Percentiles rank a stretch among this genome's conserved stretches.
These are phyloP conservation scores for Andrena bicolor DNA, from an alignment of 2,888 invertebrate species.

Conservation along the genomic window DNA sequence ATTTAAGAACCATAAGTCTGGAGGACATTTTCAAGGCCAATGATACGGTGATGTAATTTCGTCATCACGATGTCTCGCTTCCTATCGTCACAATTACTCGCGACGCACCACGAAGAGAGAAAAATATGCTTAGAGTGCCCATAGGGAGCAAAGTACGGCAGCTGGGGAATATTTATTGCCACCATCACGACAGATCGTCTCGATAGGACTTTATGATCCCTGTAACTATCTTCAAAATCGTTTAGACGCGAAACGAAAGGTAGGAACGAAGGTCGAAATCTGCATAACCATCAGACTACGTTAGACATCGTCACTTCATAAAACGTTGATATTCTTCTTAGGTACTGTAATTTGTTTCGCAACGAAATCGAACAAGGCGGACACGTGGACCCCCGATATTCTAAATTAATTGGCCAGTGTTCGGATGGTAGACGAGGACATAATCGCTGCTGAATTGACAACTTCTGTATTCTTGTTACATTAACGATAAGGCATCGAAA, in stretches of 20 bases:
- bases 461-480: conserved; percentile 31
- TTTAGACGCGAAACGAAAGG: conserved; percentile 24
- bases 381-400: conserved; percentile 35
- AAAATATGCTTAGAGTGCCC: neutral
- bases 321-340: conserved; percentile 30
- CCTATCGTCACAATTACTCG: conserved; percentile 19
- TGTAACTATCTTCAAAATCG: conserved; percentile 18
- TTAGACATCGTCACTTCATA: conserved; percentile 32
- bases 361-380: conserved; percentile 36
- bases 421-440: neutral
- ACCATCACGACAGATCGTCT: conserved; percentile 10
- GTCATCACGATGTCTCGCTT: neutral
- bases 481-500: conserved; percentile 36
- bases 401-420: conserved; percentile 45
- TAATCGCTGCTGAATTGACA: neutral
- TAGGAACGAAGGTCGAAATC: conserved; percentile 54
- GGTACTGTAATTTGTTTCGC: conserved; percentile 47
- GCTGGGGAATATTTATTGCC: conserved; percentile 43
- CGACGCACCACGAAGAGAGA: neutral
- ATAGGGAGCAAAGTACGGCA: conserved; percentile 12
- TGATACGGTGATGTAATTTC: neutral
- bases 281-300: conserved; percentile 32
- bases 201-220: conserved; percentile 35
- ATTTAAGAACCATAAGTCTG: neutral
- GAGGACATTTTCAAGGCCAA: conserved; percentile 20